These are phyloP conservation scores for Asarcornis scutulata DNA, from an alignment of 2,113 vertebrate species.

Conservation along the genomic window DNA sequence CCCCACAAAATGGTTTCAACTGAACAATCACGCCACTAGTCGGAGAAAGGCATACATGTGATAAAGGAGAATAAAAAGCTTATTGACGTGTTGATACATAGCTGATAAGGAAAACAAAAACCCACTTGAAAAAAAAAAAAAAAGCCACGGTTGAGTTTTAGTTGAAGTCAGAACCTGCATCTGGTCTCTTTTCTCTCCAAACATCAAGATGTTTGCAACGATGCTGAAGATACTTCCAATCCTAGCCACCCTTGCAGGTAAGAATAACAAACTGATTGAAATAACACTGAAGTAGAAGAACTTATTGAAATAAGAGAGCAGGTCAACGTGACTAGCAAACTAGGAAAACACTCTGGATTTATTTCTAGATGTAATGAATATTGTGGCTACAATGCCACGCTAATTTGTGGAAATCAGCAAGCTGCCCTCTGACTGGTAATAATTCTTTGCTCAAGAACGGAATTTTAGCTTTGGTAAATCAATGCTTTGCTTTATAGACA, in stretches of 20 bases:
- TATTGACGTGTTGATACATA: conserved; percentile 55
- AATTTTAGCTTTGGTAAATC: not conserved
- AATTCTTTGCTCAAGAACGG: not conserved
- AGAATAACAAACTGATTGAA: not conserved
- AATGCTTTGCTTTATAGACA: not conserved
- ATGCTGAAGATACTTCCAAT: conserved; percentile 49
- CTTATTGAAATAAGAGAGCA: not conserved
- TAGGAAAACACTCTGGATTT: not conserved
- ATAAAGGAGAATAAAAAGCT: conserved; percentile 59
- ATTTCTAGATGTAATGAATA: not conserved
- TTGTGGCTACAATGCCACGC: not conserved
- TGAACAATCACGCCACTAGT: conserved; percentile 47
- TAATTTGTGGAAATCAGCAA: not conserved
- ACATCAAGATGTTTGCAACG: not conserved
- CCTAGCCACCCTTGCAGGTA: conserved; percentile 61
- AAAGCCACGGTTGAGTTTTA: conserved; percentile 8
- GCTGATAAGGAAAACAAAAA: conserved; percentile 67
- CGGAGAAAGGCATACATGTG: conserved; percentile 53
- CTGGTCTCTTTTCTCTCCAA: not conserved
- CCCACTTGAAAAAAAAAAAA: not conserved
- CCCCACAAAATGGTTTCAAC: conserved; percentile 32
- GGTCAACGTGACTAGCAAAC: not conserved
- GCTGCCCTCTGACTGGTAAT: not conserved
- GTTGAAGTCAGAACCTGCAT: not conserved
- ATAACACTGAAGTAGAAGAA: not conserved